A percentile compares a stretch with the other conserved stretches of the same genome.
Conservation (phyloP, 1,140 invertebrate genomes). For the Armadillidium nasatum region DNA sequence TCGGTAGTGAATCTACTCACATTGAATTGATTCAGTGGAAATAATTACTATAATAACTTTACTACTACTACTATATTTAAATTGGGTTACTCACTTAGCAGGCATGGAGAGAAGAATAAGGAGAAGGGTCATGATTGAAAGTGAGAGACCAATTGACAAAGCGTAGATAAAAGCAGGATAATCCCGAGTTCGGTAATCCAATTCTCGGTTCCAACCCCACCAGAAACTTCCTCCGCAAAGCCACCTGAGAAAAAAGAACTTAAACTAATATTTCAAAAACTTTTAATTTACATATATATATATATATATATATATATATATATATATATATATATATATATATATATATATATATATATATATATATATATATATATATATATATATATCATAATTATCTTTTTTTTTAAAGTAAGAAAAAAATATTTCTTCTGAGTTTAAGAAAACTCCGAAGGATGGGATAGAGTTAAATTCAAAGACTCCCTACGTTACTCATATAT, state of each 20-base stretch:
- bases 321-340: slow-evolving; percentile 17
- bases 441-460: too few species aligned
- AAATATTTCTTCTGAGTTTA: too few species aligned
- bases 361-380: slow-evolving; percentile 14
- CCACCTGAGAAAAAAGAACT: slow-evolving; percentile 22
- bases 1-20: too few species aligned
- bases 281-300: not conserved
- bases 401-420: too few species aligned
- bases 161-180: slow-evolving; percentile 31
- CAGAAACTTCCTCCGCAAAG: slow-evolving; percentile 32
- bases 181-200: slow-evolving; percentile 30
- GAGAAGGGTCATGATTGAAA: slow-evolving; percentile 11
- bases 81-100: slow-evolving; percentile 12
- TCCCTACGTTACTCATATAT: too few species aligned
- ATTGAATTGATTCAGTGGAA: too few species aligned
- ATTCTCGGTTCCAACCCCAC: slow-evolving; percentile 38
- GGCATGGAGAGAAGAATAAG: slow-evolving; percentile 25
- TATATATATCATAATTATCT: not conserved
- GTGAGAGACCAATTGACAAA: slow-evolving; percentile 18
- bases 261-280: not conserved
- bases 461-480: too few species aligned
- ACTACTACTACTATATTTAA: too few species aligned
- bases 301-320: too few species aligned
- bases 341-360: not conserved
- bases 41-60: too few species aligned